phyloP scores from a whole-genome alignment of 2,888 invertebrate genomes.

The Muscina levida region DNA sequence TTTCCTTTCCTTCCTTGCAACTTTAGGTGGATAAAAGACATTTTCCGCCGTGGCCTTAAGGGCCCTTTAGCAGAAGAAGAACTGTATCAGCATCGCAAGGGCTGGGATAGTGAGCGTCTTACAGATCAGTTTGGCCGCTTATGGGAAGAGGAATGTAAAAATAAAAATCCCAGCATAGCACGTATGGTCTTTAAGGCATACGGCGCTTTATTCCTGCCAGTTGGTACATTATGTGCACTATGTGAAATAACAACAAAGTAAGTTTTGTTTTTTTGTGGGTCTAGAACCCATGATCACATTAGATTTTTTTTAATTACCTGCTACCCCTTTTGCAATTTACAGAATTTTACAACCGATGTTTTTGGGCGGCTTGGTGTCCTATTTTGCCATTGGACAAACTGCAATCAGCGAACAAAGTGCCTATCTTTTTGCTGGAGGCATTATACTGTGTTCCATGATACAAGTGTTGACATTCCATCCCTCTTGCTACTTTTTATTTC shows the following conservation, averaged over 20 bases:
- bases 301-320: slow-evolving; percentile 6
- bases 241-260: slow-evolving; percentile 76
- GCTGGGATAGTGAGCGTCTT: slow-evolving; percentile 81
- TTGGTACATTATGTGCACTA: slow-evolving; percentile 75
- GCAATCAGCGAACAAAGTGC: slow-evolving; percentile 81
- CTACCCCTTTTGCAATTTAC: slow-evolving; percentile 65
- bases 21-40: slow-evolving; percentile 80
- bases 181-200: slow-evolving; percentile 80
- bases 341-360: slow-evolving; percentile 84
- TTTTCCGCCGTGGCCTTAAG: slow-evolving; percentile 81
- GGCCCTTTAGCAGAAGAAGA: slow-evolving; percentile 82
- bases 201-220: slow-evolving; percentile 76
- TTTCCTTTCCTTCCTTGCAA: too few species aligned
- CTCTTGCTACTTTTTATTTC: slow-evolving; percentile 87
- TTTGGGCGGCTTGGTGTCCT: slow-evolving; percentile 83
- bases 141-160: slow-evolving; percentile 79
- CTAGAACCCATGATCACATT: neutral
- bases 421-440: slow-evolving; percentile 87
- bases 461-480: slow-evolving; percentile 91
- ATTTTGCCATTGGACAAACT: slow-evolving; percentile 78
- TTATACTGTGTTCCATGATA: slow-evolving; percentile 86
- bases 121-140: slow-evolving; percentile 79
- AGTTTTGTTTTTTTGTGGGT: slow-evolving; percentile 40
- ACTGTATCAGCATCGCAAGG: slow-evolving; percentile 81
- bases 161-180: slow-evolving; percentile 80